Evolutionary conservation across 2,888 invertebrate species (phyloP), one percentile per base, ranked within the genome.

Genomic region (Polietes domitor): DNA sequence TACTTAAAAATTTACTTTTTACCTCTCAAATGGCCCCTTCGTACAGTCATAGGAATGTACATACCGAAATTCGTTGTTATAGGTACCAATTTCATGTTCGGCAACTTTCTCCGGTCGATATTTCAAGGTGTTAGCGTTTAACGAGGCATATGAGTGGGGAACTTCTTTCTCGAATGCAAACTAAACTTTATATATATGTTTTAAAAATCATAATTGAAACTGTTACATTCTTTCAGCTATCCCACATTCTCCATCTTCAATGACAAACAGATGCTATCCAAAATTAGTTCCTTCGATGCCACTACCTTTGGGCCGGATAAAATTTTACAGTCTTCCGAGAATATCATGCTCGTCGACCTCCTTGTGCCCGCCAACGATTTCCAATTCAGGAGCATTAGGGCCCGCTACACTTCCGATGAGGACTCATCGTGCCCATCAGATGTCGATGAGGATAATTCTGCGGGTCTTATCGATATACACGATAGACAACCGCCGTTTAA

Each of bases 331-430:
- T 96, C 97, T 1, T 93, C 95, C 0, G 93, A 94, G 58, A 96
- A 96, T 88, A 92, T 89, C 58, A 93, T 97, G 93, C 89, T 93
- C 12, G 88, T 97, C 4, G 92, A 92, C 72, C 94, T 96, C 0
- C 0, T 26, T 0, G 17, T 86, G 0, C 21, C 24, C 0, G 32
- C 28, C 0, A 12, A n/a, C 28, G 72, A 26, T n/a, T 88, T 89
- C 10, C 90, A 89, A 21, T 93, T 93, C 68, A 93, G 94, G 79
- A 95, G 96, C 21, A 95, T 96, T 89, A 94, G 94, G 91, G 94
- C 96, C 0, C 93, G 92, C 58, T 98, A 95, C 90, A 93, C 93
- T 41, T 95, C 96, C 0, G 91, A 94, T 77, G 93, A 95, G 87
- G 93, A 93, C 43, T 92, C 94, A 0, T 77, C 80, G 72, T 93